A percentile compares a stretch with the other conserved stretches of the same genome.
These are phyloP conservation scores for Anguilla megastoma DNA, from an alignment of 2,797 vertebrate genomes.

Conservation along the genomic window DNA sequence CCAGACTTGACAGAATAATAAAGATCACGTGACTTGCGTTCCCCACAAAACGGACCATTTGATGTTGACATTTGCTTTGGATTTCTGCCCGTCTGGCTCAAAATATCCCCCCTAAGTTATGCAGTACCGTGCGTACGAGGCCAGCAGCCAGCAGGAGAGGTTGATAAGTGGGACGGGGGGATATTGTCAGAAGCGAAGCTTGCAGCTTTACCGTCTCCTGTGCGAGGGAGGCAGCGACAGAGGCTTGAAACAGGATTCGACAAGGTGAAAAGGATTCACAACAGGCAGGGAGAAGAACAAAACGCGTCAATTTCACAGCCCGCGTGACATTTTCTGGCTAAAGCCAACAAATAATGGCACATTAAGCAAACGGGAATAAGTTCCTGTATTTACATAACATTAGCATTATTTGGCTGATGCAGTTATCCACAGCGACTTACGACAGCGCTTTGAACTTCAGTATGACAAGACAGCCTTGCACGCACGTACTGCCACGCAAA, in stretches of 20 bases:
- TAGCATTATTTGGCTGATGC: not conserved
- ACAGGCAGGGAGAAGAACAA: not conserved
- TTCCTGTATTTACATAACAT: not conserved
- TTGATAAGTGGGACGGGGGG: not conserved
- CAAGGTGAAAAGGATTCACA: not conserved
- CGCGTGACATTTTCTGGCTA: not conserved
- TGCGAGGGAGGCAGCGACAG: not conserved
- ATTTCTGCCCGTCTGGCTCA: slow-evolving; percentile 11
- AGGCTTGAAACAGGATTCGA: not conserved
- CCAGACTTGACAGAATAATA: not conserved
- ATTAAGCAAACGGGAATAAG: not conserved
- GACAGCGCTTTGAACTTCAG: not conserved
- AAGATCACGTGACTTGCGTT: not conserved
- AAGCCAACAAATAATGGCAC: not conserved
- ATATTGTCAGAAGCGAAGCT: not conserved
- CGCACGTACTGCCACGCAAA: not conserved
- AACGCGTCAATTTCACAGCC: not conserved
- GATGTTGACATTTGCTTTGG: slow-evolving; percentile 17
- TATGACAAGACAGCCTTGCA: not conserved
- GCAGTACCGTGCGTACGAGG: not conserved
- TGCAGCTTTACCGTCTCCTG: not conserved
- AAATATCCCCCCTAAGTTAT: not conserved
- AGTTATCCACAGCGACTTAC: not conserved
- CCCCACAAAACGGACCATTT: slow-evolving; percentile 2
- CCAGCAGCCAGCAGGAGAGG: not conserved